phyloP scores from a whole-genome alignment of 2,888 invertebrate genomes.

The Cantharis flavilabris region DNA sequence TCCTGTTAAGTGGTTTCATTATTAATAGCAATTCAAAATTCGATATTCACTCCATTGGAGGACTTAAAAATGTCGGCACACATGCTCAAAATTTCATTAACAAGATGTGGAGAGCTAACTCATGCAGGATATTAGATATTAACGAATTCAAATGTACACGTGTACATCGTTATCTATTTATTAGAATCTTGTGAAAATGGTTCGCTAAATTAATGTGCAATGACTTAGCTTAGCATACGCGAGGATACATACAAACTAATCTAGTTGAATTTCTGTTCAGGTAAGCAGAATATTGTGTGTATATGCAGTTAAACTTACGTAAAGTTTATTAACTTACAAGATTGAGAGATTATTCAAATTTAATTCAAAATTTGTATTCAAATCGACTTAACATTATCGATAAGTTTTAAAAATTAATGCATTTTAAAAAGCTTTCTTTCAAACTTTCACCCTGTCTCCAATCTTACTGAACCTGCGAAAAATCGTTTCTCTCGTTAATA shows the following conservation, averaged over 20 bases:
- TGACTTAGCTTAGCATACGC: slow-evolving; percentile 3
- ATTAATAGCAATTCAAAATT: slow-evolving; percentile 15
- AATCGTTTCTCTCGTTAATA: neutral
- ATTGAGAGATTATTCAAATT: neutral
- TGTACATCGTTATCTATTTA: neutral
- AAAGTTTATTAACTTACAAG: neutral
- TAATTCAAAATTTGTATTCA: neutral
- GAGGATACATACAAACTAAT: neutral
- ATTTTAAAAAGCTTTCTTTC: neutral
- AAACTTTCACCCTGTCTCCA: too few species aligned
- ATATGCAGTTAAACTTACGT: neutral
- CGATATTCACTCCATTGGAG: neutral
- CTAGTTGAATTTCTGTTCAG: slow-evolving; percentile 2
- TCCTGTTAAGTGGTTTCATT: slow-evolving; percentile 32
- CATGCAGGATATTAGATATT: neutral
- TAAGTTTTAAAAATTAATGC: neutral
- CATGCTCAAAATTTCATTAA: neutral
- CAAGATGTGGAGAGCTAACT: neutral
- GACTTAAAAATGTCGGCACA: neutral
- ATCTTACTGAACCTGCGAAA: neutral
- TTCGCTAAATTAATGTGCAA: neutral
- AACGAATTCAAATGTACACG: neutral
- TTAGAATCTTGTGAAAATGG: neutral
- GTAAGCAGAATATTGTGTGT: slow-evolving; percentile 2
- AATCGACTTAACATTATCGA: neutral